A percentile compares a stretch with the other conserved stretches of the same genome.
Conservation (phyloP, 2,888 invertebrate genomes). For the Pilophorus perplexus region DNA sequence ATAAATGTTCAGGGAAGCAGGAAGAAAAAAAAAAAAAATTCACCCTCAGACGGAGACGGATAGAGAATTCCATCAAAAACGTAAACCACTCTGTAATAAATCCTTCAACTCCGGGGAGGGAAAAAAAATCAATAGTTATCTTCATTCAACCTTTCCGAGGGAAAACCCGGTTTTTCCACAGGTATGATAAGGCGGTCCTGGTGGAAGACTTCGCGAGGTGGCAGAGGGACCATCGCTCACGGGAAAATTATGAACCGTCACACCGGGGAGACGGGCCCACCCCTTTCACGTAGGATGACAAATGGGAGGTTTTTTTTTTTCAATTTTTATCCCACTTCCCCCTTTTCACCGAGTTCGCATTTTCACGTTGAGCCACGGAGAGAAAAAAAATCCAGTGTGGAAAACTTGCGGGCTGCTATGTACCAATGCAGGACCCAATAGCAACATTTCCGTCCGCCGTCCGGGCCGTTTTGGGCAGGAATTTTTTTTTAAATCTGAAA, state of each 20-base stretch:
- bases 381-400: not conserved
- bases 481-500: too few relatives aligned
- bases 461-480: too few relatives aligned
- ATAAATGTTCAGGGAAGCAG: constrained; percentile 5
- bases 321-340: constrained; percentile 10
- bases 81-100: constrained; percentile 14
- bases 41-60: too few relatives aligned
- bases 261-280: not conserved
- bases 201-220: not conserved
- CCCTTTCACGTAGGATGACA: not conserved
- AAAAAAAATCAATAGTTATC: constrained; percentile 10
- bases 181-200: constrained; percentile 2
- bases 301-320: constrained; percentile 6
- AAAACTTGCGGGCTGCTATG: too few relatives aligned
- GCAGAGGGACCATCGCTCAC: constrained; percentile 23
- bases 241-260: constrained; percentile 19
- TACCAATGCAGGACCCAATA: too few relatives aligned
- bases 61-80: constrained; percentile 8
- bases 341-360: not conserved
- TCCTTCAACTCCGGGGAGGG: not conserved
- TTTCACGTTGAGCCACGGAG: too few relatives aligned
- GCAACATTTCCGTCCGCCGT: too few relatives aligned
- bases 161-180: not conserved
- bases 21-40: not conserved
- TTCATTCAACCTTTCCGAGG: not conserved